Base-by-base conservation (phyloP, 2,113 vertebrate species). In the Alexandromys fortis region DNA sequence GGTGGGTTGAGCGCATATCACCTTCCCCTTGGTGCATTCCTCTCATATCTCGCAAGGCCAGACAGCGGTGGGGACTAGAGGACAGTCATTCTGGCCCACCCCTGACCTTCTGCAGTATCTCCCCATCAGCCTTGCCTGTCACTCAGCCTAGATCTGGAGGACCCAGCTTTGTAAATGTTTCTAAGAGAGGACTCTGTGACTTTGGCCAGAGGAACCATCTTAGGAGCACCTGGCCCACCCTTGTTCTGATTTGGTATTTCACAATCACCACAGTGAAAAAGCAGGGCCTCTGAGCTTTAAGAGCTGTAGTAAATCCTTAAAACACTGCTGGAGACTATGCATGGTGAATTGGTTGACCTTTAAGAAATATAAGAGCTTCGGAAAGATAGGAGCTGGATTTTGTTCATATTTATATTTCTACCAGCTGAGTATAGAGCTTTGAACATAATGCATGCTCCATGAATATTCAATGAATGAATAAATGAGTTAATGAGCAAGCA, bases 11-110 rank as follows among this genome's bases (percentile, higher is more conserved):
- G 70, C 0, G 21, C 10, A 35, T 9, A 5, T 95, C 97, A 96
- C 73, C 49, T 75, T 94, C 49, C 58, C 89, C 79, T 90, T 92
- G 90, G 92, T 63, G 38, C 72, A 75, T 10, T 94, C 76, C 83
- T 94, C 35, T 19, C 21, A 4, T 21, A 30, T 78, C 45, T 96
- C 52, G 28, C 21, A 68, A 89, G 92, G 68, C 30, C 87, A 79
- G 83, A 28, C 0, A 1, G 75, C 42, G 86, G n/a, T 42, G 12
- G 1, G 24, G n/a, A 77, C 26, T 33, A 65, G 70, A 77, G 0
- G 11, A 75, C 33, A n/a, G 26, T 63, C 33, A 21, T 17, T 67
- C 45, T 86, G 82, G 49, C 30, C 77, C n/a, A 42, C 16, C 12
- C 28, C 70, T 75, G 63, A 52, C 61, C 42, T 78, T 75, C 63